Conservation (phyloP, 2,113 vertebrate species). For the Pseudorectes ferrugineus region DNA sequence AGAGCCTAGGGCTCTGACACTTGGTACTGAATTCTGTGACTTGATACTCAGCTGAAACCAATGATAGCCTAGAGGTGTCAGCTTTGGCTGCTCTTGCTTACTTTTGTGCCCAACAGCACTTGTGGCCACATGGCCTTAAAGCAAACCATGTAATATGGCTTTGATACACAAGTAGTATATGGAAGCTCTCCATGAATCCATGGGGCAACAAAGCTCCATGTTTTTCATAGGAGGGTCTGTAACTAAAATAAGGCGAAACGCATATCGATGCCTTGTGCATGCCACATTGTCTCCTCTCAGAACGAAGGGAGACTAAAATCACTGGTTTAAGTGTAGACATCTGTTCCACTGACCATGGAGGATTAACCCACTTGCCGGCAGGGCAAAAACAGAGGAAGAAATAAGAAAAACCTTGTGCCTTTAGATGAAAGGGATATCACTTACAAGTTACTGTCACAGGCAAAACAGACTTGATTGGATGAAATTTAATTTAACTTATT, state of each 20-base stretch:
- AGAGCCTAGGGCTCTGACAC: not conserved
- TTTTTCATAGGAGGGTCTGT: not conserved
- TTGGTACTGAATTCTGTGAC: not conserved
- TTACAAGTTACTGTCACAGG: not conserved
- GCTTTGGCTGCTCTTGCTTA: not conserved
- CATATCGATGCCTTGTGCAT: not conserved
- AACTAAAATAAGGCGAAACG: not conserved
- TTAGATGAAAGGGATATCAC: not conserved
- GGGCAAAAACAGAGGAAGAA: not conserved
- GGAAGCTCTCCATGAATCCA: not conserved
- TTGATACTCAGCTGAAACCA: not conserved
- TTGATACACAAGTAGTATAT: not conserved
- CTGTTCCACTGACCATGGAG: not conserved
- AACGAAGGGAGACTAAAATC: not conserved
- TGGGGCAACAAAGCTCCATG: not conserved
- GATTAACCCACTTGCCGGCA: not conserved
- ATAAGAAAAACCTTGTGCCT: not conserved
- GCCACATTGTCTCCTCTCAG: not conserved
- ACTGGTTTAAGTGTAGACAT: not conserved
- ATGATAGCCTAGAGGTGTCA: not conserved
- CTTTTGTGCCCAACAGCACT: not conserved
- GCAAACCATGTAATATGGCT: not conserved
- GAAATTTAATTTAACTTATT: not conserved
- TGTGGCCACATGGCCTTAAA: not conserved
- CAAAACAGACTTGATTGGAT: not conserved